These are phyloP conservation scores for Eumacrocentrus americanus DNA, from an alignment of 2,888 invertebrate genomes.

Conservation along the genomic window DNA sequence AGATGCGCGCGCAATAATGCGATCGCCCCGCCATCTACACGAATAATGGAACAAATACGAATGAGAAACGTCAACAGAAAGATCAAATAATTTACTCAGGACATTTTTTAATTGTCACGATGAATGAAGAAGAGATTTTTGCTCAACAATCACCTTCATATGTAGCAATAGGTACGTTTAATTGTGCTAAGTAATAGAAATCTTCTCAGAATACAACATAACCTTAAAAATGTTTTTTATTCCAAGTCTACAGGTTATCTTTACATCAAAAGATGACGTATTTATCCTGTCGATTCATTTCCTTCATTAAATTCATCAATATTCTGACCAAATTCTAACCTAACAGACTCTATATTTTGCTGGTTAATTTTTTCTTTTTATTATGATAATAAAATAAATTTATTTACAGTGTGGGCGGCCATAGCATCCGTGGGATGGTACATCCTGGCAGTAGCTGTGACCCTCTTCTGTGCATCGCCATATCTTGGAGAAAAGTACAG, in stretches of 20 bases:
- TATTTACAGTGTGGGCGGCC: slow-evolving; percentile 43
- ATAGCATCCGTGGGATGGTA: slow-evolving; percentile 60
- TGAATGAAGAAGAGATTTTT: not conserved
- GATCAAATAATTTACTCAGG: not conserved
- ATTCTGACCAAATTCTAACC: not conserved
- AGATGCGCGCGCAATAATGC: too few species aligned
- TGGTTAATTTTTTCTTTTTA: too few species aligned
- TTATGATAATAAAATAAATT: not conserved
- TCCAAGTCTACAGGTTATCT: too few species aligned
- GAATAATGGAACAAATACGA: too few species aligned
- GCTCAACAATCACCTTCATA: not conserved
- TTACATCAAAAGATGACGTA: too few species aligned
- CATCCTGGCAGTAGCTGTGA: slow-evolving; percentile 46
- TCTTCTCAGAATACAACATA: not conserved
- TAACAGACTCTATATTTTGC: too few species aligned
- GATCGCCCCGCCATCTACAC: too few species aligned
- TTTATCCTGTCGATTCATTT: not conserved
- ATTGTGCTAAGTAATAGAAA: not conserved
- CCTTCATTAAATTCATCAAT: not conserved
- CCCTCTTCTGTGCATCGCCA: slow-evolving; percentile 52
- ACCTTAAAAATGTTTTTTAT: too few species aligned
- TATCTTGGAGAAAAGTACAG: slow-evolving; percentile 53
- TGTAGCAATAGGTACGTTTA: not conserved
- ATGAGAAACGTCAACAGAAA: not conserved
- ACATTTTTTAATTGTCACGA: too few species aligned